Conservation (phyloP, 2,888 invertebrate species). For the Tenthredo notha region DNA sequence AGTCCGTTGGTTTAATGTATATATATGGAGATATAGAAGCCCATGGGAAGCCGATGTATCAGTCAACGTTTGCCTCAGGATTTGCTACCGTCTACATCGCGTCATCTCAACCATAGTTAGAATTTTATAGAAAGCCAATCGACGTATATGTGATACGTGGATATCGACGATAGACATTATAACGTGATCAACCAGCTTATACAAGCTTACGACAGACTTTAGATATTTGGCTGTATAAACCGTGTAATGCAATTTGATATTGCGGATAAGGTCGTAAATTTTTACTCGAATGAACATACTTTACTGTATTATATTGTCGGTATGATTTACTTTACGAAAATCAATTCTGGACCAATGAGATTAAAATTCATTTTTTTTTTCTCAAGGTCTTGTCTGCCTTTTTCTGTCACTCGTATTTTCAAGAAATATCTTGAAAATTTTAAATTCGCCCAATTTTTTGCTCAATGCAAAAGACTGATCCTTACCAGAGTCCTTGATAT, state of each 20-base stretch:
- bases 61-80: slow-evolving; percentile 45
- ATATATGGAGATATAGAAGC: slow-evolving; percentile 67
- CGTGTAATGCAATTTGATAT: slow-evolving; percentile 46
- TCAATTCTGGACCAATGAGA: background rate
- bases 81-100: slow-evolving; percentile 63
- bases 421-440: background rate
- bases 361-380: background rate
- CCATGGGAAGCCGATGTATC: slow-evolving; percentile 73
- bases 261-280: slow-evolving; percentile 33
- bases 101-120: slow-evolving; percentile 2
- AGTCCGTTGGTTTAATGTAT: slow-evolving; percentile 63
- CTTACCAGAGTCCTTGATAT: background rate
- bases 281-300: slow-evolving; percentile 37
- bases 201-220: slow-evolving; percentile 34
- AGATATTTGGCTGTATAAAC: slow-evolving; percentile 9
- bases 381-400: background rate
- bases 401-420: background rate
- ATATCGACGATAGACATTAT: background rate
- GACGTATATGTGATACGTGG: background rate
- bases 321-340: slow-evolving; percentile 19
- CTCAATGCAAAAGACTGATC: background rate
- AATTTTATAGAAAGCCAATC: slow-evolving; percentile 37
- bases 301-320: slow-evolving; percentile 41
- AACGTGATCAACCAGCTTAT: background rate
- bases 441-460: background rate